Evolutionary conservation across 2,888 invertebrate species (phyloP).

Genomic region (Lithophane semibrunnea): DNA sequence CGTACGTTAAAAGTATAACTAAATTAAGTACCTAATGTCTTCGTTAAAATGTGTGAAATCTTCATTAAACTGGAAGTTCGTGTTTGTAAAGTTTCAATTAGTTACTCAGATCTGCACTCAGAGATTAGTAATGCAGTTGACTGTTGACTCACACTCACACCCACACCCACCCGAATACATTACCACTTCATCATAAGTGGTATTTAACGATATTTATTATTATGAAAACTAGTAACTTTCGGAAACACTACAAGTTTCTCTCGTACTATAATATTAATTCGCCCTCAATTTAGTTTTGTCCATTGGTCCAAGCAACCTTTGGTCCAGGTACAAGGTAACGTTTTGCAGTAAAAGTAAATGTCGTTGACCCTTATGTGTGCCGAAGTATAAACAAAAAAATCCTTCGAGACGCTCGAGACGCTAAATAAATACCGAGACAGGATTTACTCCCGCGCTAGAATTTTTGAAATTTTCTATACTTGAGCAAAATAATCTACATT

Average conservation of each 20-base stretch:
- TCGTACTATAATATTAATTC: constrained; percentile 20
- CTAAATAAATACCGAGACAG: constrained; percentile 18
- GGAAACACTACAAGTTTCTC: constrained; percentile 20
- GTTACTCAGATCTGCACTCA: constrained; percentile 39
- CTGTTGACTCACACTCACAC: constrained; percentile 20
- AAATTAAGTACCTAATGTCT: background rate
- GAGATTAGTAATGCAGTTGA: constrained; percentile 40
- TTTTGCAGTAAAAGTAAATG: constrained; percentile 47
- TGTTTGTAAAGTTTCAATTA: constrained; percentile 33
- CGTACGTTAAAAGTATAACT: background rate
- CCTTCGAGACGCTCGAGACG: constrained; percentile 33
- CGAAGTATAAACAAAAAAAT: constrained; percentile 54
- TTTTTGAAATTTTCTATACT: constrained; percentile 6
- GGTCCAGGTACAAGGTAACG: constrained; percentile 27
- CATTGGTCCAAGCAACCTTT: constrained; percentile 21
- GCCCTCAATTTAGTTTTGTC: constrained; percentile 20
- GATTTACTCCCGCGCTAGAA: constrained; percentile 7
- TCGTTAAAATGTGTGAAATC: constrained; percentile 4
- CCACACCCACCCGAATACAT: background rate
- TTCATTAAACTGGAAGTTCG: background rate
- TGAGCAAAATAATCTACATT: background rate
- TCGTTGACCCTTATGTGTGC: constrained; percentile 45
- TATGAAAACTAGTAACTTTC: constrained; percentile 9
- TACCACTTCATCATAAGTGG: constrained; percentile 11
- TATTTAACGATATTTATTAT: constrained; percentile 10